Percentiles rank a stretch among this genome's conserved stretches.
Conservation (phyloP, 2,888 invertebrate genomes). For the Calameuta idolon region DNA sequence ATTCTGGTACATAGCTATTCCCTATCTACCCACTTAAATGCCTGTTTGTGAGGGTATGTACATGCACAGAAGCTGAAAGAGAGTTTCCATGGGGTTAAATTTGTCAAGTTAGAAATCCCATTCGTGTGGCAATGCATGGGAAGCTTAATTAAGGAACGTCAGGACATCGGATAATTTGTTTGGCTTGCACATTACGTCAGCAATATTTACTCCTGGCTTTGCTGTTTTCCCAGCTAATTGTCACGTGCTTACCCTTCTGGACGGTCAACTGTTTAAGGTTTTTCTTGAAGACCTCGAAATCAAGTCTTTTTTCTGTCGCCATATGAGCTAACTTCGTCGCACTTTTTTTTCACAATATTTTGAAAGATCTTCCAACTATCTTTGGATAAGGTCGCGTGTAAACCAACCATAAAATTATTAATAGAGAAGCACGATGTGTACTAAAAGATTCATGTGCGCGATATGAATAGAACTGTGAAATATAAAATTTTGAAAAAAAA, state of each 20-base stretch:
- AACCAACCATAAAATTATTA: neutral
- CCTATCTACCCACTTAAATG: too few species aligned
- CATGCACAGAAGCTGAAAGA: neutral
- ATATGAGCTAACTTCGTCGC: neutral
- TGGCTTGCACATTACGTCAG: neutral
- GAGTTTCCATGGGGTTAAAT: neutral
- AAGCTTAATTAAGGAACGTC: neutral
- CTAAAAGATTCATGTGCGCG: neutral
- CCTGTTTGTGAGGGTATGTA: neutral
- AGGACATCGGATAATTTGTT: neutral
- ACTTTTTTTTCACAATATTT: neutral
- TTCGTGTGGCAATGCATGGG: neutral
- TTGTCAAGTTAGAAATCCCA: neutral
- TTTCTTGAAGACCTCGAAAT: neutral
- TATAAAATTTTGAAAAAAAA: neutral
- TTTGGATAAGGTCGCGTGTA: neutral
- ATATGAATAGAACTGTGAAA: neutral
- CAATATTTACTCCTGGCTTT: neutral
- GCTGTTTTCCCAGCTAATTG: neutral
- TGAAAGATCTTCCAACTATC: too few species aligned
- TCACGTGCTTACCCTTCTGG: neutral
- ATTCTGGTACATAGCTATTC: too few species aligned
- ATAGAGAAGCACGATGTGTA: neutral
- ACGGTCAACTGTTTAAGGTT: neutral
- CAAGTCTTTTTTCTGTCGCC: neutral